Percentiles rank a stretch among this genome's conserved stretches.
These are phyloP conservation scores for Brachionus koreanus DNA, from an alignment of 1,140 invertebrate genomes.

Conservation along the genomic window DNA sequence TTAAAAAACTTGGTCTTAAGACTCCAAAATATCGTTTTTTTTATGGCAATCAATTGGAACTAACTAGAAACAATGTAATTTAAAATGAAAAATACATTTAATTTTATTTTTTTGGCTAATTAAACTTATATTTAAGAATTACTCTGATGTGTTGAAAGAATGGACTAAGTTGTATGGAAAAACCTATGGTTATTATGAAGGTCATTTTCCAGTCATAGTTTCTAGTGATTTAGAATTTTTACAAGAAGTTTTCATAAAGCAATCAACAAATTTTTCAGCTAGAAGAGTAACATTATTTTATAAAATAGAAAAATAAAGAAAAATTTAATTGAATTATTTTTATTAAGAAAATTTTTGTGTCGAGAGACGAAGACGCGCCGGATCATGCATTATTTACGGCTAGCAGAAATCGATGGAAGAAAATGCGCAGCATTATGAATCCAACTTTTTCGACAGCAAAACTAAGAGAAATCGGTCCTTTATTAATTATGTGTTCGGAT, in stretches of 20 bases:
- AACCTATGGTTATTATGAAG: constrained; percentile 58
- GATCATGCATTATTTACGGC: constrained; percentile 48
- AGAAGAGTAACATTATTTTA: constrained; percentile 51
- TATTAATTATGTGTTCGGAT: constrained; percentile 50
- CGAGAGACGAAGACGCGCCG: background rate
- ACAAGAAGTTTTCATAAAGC: constrained; percentile 58
- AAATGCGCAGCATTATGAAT: constrained; percentile 62
- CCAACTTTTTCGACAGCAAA: constrained; percentile 64
- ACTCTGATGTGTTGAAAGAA: constrained; percentile 45
- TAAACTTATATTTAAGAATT: background rate
- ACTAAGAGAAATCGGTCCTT: constrained; percentile 59
- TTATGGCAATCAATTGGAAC: constrained; percentile 1
- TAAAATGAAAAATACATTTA: background rate
- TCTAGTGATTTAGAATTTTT: constrained; percentile 56
- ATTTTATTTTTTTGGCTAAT: background rate
- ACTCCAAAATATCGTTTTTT: constrained; percentile 6
- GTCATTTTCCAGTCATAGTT: constrained; percentile 55
- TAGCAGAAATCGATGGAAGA: constrained; percentile 60
- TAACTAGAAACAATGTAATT: constrained; percentile 37
- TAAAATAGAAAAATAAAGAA: background rate
- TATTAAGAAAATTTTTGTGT: constrained; percentile 1
- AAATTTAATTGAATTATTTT: background rate
- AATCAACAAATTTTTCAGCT: constrained; percentile 59
- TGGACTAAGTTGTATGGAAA: constrained; percentile 58
- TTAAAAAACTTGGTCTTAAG: constrained; percentile 16